Percentiles rank a stretch among this genome's conserved stretches.
Evolutionary conservation across 2,113 vertebrate species (phyloP).

Genomic region (Dasyornis broadbenti): DNA sequence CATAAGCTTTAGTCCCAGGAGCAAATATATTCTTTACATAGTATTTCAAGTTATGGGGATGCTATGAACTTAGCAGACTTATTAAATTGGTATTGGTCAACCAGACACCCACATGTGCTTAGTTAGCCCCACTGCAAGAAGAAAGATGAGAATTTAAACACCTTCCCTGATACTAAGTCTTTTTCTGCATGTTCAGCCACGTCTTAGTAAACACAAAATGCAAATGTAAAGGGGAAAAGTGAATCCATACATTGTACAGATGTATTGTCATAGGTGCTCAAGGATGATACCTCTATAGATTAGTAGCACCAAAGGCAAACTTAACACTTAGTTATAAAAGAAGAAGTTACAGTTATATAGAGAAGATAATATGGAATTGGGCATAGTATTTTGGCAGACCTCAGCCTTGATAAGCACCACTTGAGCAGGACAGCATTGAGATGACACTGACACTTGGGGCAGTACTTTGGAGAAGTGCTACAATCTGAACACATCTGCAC

Average conservation of each 20-base stretch:
- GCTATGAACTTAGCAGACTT: neutral
- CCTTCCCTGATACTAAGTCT: neutral
- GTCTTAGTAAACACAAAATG: neutral
- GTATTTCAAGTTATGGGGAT: neutral
- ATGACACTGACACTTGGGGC: neutral
- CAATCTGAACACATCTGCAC: neutral
- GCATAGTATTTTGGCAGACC: neutral
- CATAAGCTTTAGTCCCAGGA: neutral
- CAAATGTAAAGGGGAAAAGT: neutral
- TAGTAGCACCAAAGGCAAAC: neutral
- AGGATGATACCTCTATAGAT: accelerated
- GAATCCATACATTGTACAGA: neutral
- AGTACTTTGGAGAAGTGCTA: neutral
- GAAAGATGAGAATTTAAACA: neutral
- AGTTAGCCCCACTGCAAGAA: neutral
- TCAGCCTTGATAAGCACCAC: neutral
- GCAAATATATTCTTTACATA: neutral
- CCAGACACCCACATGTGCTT: neutral
- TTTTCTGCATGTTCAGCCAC: neutral
- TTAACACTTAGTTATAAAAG: neutral
- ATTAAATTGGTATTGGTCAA: neutral
- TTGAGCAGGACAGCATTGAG: neutral
- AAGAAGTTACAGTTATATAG: too few relatives aligned
- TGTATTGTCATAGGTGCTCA: accelerated
- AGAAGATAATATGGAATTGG: neutral